phyloP scores from a whole-genome alignment of 2,888 invertebrate species.

The Trichogramma dendrolimi region DNA sequence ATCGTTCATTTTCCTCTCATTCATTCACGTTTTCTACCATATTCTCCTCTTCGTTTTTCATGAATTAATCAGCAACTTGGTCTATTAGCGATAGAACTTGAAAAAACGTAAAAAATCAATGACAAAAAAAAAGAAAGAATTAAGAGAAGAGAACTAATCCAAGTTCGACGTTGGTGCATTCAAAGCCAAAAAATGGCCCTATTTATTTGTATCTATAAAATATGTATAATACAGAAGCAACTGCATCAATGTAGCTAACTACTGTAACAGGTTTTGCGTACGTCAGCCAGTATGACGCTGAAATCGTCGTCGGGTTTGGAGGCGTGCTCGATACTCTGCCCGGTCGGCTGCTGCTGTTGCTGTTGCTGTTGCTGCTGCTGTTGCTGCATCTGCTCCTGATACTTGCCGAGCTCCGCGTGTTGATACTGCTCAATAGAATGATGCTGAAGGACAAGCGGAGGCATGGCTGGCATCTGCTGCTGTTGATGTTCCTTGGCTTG shows the following conservation, averaged over 20 bases:
- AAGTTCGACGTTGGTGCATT: too few relatives aligned
- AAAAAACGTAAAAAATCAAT: not conserved
- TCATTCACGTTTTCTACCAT: too few relatives aligned
- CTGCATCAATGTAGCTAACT: conserved; percentile 48
- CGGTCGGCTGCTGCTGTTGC: conserved; percentile 37
- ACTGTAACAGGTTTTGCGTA: conserved; percentile 83
- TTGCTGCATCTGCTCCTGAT: conserved; percentile 33
- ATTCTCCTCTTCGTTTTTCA: too few relatives aligned
- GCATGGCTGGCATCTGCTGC: too few relatives aligned
- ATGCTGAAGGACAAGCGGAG: conserved; percentile 28
- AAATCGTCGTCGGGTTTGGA: conserved; percentile 75
- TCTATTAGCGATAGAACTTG: not conserved
- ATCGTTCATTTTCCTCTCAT: too few relatives aligned
- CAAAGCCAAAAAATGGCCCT: too few relatives aligned
- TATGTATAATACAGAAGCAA: too few relatives aligned
- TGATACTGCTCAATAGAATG: conserved; percentile 49
- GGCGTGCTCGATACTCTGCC: conserved; percentile 50
- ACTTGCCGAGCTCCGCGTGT: conserved; percentile 41
- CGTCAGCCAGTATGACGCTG: conserved; percentile 83
- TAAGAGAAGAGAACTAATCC: not conserved
- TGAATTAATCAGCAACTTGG: too few relatives aligned
- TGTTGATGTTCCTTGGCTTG: conserved; percentile 20
- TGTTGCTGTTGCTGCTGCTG: conserved; percentile 37
- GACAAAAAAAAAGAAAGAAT: not conserved
- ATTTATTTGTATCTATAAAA: too few relatives aligned